Base-by-base conservation (phyloP, 1,140 invertebrate genomes). In the Teleopsis dalmanni region DNA sequence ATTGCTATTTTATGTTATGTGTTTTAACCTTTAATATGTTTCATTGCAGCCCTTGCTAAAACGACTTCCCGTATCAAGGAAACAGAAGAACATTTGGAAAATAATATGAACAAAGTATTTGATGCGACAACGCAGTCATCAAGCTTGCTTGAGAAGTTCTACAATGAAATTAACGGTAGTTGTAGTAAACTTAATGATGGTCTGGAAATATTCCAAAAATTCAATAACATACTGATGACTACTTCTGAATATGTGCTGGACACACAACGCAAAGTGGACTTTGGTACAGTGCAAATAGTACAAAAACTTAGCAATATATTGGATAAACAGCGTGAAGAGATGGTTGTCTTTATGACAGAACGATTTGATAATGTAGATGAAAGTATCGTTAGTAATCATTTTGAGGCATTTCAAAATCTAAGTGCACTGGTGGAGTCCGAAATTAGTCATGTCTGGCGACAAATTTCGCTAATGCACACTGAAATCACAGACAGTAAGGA, bases 381-480 rank as follows among this genome's bases (percentile, higher is more conserved):
- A 19, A 75, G 77, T 1, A 81, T 92, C 38, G 71, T 88, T 38
- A 78, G 78, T n/a, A 85, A 84, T 55, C 87, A 91, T 57, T 81
- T 80, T 16, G 79, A 78, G 8, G 82, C 82, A 0, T 70, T 87
- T 25, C 78, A 78, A 3, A 91, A 91, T 68, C 65, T 91, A 21
- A 91, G 83, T 5, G 73, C 74, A 0, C 84, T 85, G 57, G 82
- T 93, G 62, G 87, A 91, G 57, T 74, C 81, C 19, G 87, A 91
- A 60, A 87, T 93, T 65, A 82, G 82, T 47, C 84, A 88, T 63
- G 87, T 91, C 2, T 91, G 88, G 88, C 72, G 86, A 14, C 87
- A 89, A 71, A 89, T 91, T 55, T 86, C 87, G 49, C 87, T 89
- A 14, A 89, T 93, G 85, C 86, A 90, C 65, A 81, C 85, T 52